Percentiles rank a stretch among this genome's conserved stretches.
Conservation (phyloP, 2,888 invertebrate genomes). For the Melieria crassipennis region DNA sequence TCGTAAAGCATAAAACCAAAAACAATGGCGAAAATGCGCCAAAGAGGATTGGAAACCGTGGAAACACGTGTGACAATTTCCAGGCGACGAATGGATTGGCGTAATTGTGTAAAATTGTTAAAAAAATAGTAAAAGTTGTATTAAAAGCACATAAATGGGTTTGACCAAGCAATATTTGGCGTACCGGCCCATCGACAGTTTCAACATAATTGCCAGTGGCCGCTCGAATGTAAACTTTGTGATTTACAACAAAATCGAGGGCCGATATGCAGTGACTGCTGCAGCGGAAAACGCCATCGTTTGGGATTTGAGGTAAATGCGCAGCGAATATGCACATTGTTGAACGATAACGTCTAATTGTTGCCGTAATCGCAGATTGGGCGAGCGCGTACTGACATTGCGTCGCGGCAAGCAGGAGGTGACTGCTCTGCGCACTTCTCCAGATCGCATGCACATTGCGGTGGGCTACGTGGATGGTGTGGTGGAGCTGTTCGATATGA, state of each 20-base stretch:
- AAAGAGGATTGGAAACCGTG: background rate
- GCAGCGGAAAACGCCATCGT: constrained; percentile 93
- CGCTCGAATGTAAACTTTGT: constrained; percentile 85
- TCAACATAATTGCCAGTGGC: constrained; percentile 86
- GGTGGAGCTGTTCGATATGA: constrained; percentile 83
- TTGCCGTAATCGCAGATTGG: constrained; percentile 52
- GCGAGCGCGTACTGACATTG: constrained; percentile 76
- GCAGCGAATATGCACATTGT: background rate
- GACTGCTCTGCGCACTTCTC: constrained; percentile 79
- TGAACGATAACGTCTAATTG: background rate
- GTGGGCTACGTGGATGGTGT: constrained; percentile 93
- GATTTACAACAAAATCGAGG: constrained; percentile 78
- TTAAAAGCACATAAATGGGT: constrained; percentile 72
- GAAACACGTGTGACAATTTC: constrained; percentile 37
- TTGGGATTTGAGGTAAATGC: constrained; percentile 88
- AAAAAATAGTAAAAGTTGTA: constrained; percentile 1
- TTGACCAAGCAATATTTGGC: constrained; percentile 94
- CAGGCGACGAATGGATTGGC: background rate
- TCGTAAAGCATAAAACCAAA: background rate
- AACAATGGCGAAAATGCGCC: constrained; percentile 15
- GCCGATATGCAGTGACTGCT: constrained; percentile 88
- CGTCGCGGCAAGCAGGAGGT: constrained; percentile 84
- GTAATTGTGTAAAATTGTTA: background rate
- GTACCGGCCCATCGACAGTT: constrained; percentile 83
- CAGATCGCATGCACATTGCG: constrained; percentile 82